A percentile compares a stretch with the other conserved stretches of the same genome.
Conservation (phyloP, 2,888 invertebrate genomes). For the Rotaria magnacalcarata region DNA sequence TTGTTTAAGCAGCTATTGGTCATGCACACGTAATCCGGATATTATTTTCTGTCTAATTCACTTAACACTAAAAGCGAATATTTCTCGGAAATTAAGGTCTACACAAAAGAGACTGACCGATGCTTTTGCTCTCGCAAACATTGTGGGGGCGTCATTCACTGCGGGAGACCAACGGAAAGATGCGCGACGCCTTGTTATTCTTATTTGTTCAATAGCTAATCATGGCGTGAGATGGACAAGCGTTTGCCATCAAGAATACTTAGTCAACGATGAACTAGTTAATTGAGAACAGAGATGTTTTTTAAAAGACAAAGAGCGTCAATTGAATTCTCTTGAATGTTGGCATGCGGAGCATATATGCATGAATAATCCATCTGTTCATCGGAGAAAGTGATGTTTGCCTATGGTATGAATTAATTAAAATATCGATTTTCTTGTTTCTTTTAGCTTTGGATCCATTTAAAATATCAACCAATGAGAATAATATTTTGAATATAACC, state of each 20-base stretch:
- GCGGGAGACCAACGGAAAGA: background rate
- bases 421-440: background rate
- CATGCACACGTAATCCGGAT: background rate
- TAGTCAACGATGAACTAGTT: conserved; percentile 7
- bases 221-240: background rate
- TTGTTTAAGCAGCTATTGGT: background rate
- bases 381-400: background rate
- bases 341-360: background rate
- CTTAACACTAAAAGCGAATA: conserved; percentile 2
- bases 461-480: background rate
- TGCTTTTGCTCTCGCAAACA: background rate
- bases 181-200: background rate
- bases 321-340: background rate
- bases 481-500: conserved; percentile 27
- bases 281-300: background rate
- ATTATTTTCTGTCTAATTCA: conserved; percentile 6
- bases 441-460: conserved; percentile 39
- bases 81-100: background rate
- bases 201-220: background rate
- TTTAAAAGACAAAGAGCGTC: background rate
- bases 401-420: background rate
- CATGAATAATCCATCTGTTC: background rate
- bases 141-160: background rate
- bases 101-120: background rate
- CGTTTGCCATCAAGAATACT: background rate